These are phyloP conservation scores for Caenorhabditis panamensis DNA, from an alignment of 2,888 invertebrate species.

Conservation along the genomic window DNA sequence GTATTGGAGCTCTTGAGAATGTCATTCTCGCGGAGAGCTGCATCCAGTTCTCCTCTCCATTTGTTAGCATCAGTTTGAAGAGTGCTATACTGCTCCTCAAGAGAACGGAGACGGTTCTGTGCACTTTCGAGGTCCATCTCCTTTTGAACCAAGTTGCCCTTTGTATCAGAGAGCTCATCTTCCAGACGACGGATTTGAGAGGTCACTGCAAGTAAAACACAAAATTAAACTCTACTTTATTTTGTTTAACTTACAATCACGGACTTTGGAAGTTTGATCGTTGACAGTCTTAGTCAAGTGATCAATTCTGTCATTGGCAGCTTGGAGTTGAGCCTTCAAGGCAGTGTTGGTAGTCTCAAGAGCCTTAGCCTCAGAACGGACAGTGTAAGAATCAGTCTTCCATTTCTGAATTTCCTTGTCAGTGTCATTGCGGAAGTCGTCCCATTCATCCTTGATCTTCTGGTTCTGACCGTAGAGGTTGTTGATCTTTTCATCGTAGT, in stretches of 20 bases:
- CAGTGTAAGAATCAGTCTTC: constrained; percentile 79
- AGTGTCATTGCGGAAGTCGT: constrained; percentile 74
- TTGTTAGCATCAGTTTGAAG: constrained; percentile 75
- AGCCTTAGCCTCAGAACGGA: constrained; percentile 78
- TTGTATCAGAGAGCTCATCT: constrained; percentile 77
- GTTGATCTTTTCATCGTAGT: constrained; percentile 80
- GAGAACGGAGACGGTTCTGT: constrained; percentile 73
- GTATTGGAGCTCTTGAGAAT: constrained; percentile 72
- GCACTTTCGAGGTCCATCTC: constrained; percentile 78
- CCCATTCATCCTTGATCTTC: constrained; percentile 78
- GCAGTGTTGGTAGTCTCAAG: constrained; percentile 77
- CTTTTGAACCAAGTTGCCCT: constrained; percentile 69
- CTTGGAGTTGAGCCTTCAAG: constrained; percentile 77
- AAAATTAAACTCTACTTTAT: not conserved
- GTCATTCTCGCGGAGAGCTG: constrained; percentile 74
- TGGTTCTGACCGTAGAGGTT: constrained; percentile 73
- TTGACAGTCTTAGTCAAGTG: constrained; percentile 78
- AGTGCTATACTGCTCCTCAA: constrained; percentile 76
- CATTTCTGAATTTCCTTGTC: constrained; percentile 81
- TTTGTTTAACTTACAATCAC: constrained; percentile 72
- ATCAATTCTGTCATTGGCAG: constrained; percentile 76
- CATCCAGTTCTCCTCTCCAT: constrained; percentile 70
- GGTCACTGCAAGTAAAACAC: constrained; percentile 73
- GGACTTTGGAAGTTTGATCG: constrained; percentile 77
- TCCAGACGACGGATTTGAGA: constrained; percentile 79